phyloP scores from a whole-genome alignment of 2,888 invertebrate species.

The Altica lythri region DNA sequence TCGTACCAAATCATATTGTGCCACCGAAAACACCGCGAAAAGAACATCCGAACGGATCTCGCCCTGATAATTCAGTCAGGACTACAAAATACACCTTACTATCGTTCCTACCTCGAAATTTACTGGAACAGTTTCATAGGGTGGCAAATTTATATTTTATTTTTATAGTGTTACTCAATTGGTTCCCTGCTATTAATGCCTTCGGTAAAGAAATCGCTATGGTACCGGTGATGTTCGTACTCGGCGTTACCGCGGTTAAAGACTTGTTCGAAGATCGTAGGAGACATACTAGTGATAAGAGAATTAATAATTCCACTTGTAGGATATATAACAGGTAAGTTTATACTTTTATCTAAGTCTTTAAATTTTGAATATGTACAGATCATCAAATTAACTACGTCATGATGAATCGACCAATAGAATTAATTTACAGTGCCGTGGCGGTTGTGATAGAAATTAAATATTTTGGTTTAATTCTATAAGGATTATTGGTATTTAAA shows the following conservation, averaged over 20 bases:
- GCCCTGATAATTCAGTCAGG: slow-evolving; percentile 83
- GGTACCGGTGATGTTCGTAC: slow-evolving; percentile 92
- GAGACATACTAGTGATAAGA: slow-evolving; percentile 85
- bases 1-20: slow-evolving; percentile 85
- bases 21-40: slow-evolving; percentile 79
- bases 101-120: slow-evolving; percentile 93
- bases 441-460: too few relatives aligned
- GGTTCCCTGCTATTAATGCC: slow-evolving; percentile 92
- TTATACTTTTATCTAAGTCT: background rate
- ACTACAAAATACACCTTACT: slow-evolving; percentile 94
- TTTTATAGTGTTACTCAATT: slow-evolving; percentile 93
- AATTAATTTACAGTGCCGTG: too few relatives aligned
- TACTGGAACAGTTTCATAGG: slow-evolving; percentile 96
- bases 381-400: too few relatives aligned
- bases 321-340: slow-evolving; percentile 87
- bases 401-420: too few relatives aligned
- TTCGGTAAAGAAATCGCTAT: slow-evolving; percentile 96
- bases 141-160: slow-evolving; percentile 98
- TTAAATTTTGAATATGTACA: background rate
- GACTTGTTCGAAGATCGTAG: slow-evolving; percentile 94
- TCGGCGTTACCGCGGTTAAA: slow-evolving; percentile 92
- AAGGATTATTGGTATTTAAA: too few relatives aligned
- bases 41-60: slow-evolving; percentile 82
- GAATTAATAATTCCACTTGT: slow-evolving; percentile 92
- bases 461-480: too few relatives aligned